Evolutionary conservation across 2,797 vertebrate species (phyloP), one percentile per base, ranked within the genome.

Genomic region (Jordanella pulchra): DNA sequence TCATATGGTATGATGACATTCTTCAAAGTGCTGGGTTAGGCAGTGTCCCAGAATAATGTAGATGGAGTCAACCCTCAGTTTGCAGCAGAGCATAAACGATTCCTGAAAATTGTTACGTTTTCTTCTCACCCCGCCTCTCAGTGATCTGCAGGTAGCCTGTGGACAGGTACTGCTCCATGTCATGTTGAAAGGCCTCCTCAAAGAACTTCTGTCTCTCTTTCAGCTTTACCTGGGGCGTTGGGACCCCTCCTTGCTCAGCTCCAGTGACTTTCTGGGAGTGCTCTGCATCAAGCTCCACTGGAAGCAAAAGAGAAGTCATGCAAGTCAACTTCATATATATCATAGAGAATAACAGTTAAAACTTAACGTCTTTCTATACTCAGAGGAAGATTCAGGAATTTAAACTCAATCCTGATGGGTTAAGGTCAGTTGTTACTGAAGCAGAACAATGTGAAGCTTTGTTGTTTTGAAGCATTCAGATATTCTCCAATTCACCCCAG

Each of bases 151-250:
- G 93, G 92, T 97, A 97, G 28, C 98, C 97, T 0, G 97, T 97
- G 61, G 97, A 97, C 63, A 99, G 95, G 87, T 99, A 99, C 61
- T 99, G 97, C 80, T 99, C 98, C 97, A 99, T 97, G 88, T 99
- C 98, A 85, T 99, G 98, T 91, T 99, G 98, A 85, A 99, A 99
- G 63, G 97, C 96, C 84, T 99, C 98, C 91, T 99, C 98, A 47
- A 99, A 98, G 88, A 97, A 97, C 92, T 97, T 98, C 94, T 99
- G 97, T 67, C 96, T 94, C 61, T 99, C 98, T 88, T 97, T 98
- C 76, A 97, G 92, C 91, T 97, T 99, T 86, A 95, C 91, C 90
- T 97, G 97, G 18, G 91, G 64, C 7, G 88, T 58, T 0, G 79
- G 84, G 39, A 73, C 80, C 1, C 77, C 89, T n/a, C 93, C 93